These are phyloP conservation scores for Nymphicus hollandicus DNA, from an alignment of 2,113 vertebrate genomes.

Conservation along the genomic window DNA sequence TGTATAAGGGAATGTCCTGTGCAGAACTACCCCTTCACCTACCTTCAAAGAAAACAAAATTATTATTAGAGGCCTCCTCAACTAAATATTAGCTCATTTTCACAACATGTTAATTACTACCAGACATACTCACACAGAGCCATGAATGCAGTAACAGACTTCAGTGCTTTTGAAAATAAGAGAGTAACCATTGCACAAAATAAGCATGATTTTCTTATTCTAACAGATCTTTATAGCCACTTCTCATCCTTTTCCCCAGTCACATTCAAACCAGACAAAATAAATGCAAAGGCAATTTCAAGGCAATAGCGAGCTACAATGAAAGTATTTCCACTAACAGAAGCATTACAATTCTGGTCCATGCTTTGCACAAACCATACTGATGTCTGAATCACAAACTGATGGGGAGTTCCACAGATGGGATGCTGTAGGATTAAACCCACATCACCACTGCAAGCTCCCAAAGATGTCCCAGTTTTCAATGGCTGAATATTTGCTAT, in stretches of 20 bases:
- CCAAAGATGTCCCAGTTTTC: neutral
- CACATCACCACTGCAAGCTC: neutral
- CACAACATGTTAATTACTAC: neutral
- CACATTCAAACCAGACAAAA: conserved; percentile 2
- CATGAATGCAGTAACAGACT: neutral
- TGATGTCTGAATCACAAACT: neutral
- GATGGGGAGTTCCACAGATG: neutral
- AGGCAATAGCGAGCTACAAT: neutral
- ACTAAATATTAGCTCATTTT: neutral
- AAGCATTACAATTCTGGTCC: neutral
- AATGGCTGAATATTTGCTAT: neutral
- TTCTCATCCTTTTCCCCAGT: neutral
- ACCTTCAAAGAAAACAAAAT: neutral
- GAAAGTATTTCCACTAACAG: neutral
- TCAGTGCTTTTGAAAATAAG: neutral
- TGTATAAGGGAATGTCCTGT: neutral
- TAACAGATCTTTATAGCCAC: neutral
- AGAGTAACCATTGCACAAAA: neutral
- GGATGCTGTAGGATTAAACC: too few species aligned
- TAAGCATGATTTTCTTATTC: neutral
- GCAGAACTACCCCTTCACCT: neutral
- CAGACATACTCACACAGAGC: neutral
- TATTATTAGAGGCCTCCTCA: neutral
- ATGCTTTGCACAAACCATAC: neutral
- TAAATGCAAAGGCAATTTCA: neutral